These are phyloP conservation scores for Clistopyga incitator DNA, from an alignment of 2,888 invertebrate species.

Conservation along the genomic window DNA sequence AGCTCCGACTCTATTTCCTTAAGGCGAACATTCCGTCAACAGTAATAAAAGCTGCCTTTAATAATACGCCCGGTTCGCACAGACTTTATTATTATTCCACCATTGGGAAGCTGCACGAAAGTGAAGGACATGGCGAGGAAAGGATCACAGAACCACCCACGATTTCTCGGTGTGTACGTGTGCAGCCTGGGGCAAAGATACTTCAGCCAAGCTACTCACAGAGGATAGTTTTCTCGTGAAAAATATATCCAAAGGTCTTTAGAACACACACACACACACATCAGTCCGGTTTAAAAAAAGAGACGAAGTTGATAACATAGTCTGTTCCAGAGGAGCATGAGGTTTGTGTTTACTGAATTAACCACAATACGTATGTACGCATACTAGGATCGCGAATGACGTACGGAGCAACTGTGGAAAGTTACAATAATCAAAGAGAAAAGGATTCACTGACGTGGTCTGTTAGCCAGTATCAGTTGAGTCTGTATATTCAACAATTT, in stretches of 20 bases:
- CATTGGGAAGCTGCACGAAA: constrained; percentile 19
- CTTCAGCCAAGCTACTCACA: not conserved
- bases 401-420: constrained; percentile 4
- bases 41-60: constrained; percentile 28
- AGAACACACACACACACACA: constrained; percentile 13
- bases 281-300: not conserved
- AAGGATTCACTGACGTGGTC: constrained; percentile 1
- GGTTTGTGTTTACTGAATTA: constrained; percentile 3
- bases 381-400: constrained; percentile 19
- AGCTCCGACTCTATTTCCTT: constrained; percentile 3
- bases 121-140: constrained; percentile 2
- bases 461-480: constrained; percentile 28
- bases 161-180: constrained; percentile 17
- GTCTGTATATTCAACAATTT: not conserved
- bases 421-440: not conserved
- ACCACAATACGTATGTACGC: not conserved
- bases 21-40: constrained; percentile 23
- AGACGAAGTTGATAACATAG: constrained; percentile 4
- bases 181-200: constrained; percentile 7
- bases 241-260: constrained; percentile 17
- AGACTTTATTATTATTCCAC: constrained; percentile 29
- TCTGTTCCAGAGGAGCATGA: not conserved
- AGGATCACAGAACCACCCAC: not conserved
- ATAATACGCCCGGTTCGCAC: not conserved
- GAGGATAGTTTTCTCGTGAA: not conserved